Conservation (phyloP, 2,797 vertebrate genomes). For the Platyrinchus mystaceus region DNA sequence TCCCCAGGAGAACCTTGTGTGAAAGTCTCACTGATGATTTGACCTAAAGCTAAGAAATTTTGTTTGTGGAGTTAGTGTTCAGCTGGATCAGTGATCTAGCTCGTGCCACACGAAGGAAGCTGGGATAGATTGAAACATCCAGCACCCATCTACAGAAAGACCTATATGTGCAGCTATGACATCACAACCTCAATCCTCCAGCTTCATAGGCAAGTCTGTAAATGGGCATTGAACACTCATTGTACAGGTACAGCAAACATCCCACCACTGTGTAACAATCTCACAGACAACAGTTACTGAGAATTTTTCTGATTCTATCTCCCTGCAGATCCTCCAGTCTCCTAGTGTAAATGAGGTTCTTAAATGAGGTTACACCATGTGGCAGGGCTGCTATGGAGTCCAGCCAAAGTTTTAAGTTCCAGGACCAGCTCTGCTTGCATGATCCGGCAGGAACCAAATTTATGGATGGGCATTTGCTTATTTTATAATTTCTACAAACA, state of each 20-base stretch:
- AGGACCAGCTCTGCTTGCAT: background rate
- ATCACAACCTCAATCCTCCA: background rate
- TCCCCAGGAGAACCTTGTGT: background rate
- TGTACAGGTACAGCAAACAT: accelerated
- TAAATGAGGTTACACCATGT: background rate
- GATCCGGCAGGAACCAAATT: background rate
- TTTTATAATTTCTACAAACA: background rate
- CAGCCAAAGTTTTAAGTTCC: background rate
- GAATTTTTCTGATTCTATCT: background rate
- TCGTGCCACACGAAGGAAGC: background rate
- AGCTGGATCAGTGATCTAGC: background rate
- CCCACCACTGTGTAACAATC: background rate
- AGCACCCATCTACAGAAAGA: background rate
- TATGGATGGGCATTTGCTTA: background rate
- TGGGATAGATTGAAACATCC: background rate
- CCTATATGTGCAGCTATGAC: background rate
- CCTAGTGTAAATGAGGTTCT: background rate
- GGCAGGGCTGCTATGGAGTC: background rate
- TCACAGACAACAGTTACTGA: background rate
- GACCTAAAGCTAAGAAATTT: background rate
- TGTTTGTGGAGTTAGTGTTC: background rate
- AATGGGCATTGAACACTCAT: background rate
- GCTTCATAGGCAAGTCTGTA: background rate
- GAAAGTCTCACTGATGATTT: background rate
- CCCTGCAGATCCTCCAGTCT: background rate